phyloP scores from a whole-genome alignment of 2,888 invertebrate genomes.

The Tenthredo distinguenda region DNA sequence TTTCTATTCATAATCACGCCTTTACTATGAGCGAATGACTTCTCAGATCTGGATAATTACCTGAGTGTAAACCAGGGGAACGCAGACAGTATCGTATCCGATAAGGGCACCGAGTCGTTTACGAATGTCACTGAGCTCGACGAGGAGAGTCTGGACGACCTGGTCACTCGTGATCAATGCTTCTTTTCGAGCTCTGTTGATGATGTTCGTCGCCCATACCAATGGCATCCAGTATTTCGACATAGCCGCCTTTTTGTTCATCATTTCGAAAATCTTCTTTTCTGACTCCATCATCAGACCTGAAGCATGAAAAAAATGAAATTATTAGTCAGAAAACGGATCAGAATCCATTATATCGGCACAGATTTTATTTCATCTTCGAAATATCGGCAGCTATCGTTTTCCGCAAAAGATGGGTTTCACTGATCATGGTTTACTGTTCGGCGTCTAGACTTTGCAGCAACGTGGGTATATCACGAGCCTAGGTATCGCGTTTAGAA shows the following conservation, averaged over 20 bases:
- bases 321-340: not conserved
- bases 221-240: constrained; percentile 96
- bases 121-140: constrained; percentile 94
- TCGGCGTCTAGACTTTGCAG: constrained; percentile 7
- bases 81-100: constrained; percentile 95
- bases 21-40: not conserved
- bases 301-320: constrained; percentile 74
- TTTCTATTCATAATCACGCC: not conserved
- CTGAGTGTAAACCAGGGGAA: constrained; percentile 95
- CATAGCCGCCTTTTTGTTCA: constrained; percentile 94
- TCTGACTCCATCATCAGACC: constrained; percentile 95
- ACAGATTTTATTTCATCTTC: not conserved
- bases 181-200: constrained; percentile 92
- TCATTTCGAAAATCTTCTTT: constrained; percentile 93
- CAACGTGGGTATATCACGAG: not conserved
- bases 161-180: constrained; percentile 93
- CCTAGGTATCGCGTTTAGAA: constrained; percentile 22
- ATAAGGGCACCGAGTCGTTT: constrained; percentile 90
- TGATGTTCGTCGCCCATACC: constrained; percentile 95
- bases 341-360: not conserved
- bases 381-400: not conserved
- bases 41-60: constrained; percentile 78
- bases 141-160: constrained; percentile 93
- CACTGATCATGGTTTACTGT: not conserved
- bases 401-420: not conserved